phyloP scores from a whole-genome alignment of 1,140 invertebrate species.

The Thaumatotibia leucotreta region DNA sequence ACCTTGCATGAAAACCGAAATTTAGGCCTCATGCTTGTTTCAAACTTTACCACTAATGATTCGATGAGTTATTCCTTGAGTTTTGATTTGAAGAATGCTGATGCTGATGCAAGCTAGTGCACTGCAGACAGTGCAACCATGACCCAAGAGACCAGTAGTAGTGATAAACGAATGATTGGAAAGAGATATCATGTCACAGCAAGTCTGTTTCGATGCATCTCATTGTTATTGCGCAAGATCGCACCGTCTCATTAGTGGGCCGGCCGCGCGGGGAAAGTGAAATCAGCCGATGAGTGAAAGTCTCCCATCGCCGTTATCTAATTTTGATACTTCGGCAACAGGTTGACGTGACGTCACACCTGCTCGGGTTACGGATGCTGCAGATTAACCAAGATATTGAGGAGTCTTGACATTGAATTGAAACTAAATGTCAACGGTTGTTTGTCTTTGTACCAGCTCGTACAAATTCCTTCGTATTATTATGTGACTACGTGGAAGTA shows the following conservation, averaged over 20 bases:
- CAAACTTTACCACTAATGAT: no score
- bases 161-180: neutral
- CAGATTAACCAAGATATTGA: neutral
- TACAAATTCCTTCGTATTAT: no score
- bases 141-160: no score
- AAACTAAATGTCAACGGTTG: neutral
- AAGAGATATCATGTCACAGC: neutral
- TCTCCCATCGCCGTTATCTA: slow-evolving; percentile 53
- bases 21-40: no score
- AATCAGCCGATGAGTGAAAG: slow-evolving; percentile 57
- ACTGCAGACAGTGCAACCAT: no score
- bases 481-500: no score
- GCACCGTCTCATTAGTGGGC: slow-evolving; percentile 38
- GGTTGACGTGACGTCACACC: slow-evolving; percentile 11
- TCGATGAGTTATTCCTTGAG: no score
- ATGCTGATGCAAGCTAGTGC: no score
- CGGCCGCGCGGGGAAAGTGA: slow-evolving; percentile 29
- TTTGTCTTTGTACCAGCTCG: neutral
- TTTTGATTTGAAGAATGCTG: no score
- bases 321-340: slow-evolving; percentile 43
- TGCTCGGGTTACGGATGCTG: neutral
- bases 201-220: slow-evolving; percentile 8
- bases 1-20: no score
- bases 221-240: slow-evolving; percentile 39
- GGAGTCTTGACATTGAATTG: neutral